These are phyloP conservation scores for Caenorhabditis drosophilae DNA, from an alignment of 2,888 invertebrate genomes.

Conservation along the genomic window DNA sequence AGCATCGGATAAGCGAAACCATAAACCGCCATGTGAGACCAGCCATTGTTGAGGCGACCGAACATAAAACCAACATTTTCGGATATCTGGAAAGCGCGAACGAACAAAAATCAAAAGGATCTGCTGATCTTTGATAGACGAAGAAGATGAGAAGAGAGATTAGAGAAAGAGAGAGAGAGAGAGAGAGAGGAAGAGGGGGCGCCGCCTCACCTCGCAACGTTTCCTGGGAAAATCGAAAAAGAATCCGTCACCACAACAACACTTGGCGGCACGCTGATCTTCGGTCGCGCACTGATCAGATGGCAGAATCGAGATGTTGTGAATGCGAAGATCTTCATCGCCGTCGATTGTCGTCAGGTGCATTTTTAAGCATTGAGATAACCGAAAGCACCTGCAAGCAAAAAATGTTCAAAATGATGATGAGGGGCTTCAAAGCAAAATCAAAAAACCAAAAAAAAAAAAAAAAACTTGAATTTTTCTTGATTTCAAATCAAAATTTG, in stretches of 20 bases:
- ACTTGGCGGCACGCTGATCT: constrained; percentile 67
- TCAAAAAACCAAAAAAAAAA: background rate
- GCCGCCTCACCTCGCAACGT: constrained; percentile 52
- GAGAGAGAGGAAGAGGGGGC: too few relatives aligned
- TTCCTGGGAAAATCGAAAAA: constrained; percentile 66
- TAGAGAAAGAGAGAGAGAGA: too few relatives aligned
- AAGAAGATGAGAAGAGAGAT: too few relatives aligned
- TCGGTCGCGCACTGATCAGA: constrained; percentile 69
- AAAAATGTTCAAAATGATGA: constrained; percentile 4
- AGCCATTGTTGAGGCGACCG: constrained; percentile 65
- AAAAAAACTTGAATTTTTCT: background rate
- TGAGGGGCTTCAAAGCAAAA: background rate
- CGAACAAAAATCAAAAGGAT: too few relatives aligned
- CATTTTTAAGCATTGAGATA: constrained; percentile 53
- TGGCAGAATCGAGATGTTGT: constrained; percentile 68
- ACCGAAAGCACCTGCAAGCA: constrained; percentile 10
- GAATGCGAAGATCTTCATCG: constrained; percentile 65
- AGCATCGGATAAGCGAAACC: constrained; percentile 68
- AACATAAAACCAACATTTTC: constrained; percentile 69
- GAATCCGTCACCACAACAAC: constrained; percentile 67
- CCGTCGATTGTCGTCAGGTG: constrained; percentile 65
- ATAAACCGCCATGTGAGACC: constrained; percentile 66
- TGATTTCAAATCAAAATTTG: background rate
- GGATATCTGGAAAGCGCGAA: too few relatives aligned
- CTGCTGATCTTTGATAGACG: too few relatives aligned